Percentiles rank a stretch among this genome's conserved stretches.
phyloP scores from a whole-genome alignment of 2,797 vertebrate species.

The Chaenodraco wilsoni region DNA sequence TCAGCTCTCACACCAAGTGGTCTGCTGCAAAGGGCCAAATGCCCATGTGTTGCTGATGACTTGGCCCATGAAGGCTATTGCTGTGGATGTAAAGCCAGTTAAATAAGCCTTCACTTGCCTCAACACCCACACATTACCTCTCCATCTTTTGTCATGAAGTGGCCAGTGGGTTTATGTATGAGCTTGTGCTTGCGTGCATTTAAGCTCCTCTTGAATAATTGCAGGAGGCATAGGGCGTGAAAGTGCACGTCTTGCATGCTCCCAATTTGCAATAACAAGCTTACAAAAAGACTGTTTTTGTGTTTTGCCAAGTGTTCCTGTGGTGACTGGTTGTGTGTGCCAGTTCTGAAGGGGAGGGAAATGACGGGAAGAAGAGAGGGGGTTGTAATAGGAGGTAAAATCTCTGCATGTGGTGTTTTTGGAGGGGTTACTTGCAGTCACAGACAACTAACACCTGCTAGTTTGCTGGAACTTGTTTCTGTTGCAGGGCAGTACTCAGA shows the following conservation, averaged over 20 bases:
- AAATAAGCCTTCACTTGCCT: conserved; percentile 47
- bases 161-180: conserved; percentile 54
- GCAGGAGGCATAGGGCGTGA: conserved; percentile 63
- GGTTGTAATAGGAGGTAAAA: conserved; percentile 52
- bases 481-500: conserved; percentile 39
- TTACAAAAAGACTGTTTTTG: conserved; percentile 67
- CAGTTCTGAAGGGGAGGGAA: conserved; percentile 43
- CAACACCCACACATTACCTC: conserved; percentile 22
- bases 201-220: conserved; percentile 66
- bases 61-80: conserved; percentile 14
- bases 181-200: conserved; percentile 62
- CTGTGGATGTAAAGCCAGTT: conserved; percentile 33
- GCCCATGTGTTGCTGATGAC: conserved; percentile 36
- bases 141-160: conserved; percentile 61
- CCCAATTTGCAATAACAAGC: conserved; percentile 76
- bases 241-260: conserved; percentile 62
- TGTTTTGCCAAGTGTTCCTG: conserved; percentile 60
- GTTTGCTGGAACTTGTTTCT: conserved; percentile 21
- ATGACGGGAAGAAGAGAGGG: conserved; percentile 31
- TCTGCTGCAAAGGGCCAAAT: conserved; percentile 36
- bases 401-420: conserved; percentile 57
- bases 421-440: conserved; percentile 74
- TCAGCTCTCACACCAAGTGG: conserved; percentile 55
- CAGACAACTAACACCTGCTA: conserved; percentile 63
- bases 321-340: conserved; percentile 59